Evolutionary conservation across 2,113 vertebrate genomes (phyloP), one percentile per base, ranked within the genome.

Genomic region (Thomomys bottae): DNA sequence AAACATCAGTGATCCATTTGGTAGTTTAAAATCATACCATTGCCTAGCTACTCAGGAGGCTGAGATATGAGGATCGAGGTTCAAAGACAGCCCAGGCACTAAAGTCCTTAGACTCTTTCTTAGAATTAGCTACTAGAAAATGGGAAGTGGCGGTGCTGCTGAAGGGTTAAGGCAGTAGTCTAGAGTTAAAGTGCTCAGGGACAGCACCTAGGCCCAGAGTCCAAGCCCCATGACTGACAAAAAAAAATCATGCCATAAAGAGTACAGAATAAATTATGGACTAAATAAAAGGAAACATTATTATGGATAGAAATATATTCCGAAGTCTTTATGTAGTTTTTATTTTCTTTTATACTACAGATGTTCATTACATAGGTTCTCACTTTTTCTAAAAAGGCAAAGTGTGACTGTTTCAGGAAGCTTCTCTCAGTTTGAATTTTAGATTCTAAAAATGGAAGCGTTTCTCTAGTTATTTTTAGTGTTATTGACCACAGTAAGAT

Each of bases 401-500:
- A 82, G 8, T 6, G 57, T 32, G 17, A 80, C 42, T 89, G 10
- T 36, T 83, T 87, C 26, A 45, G 63, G n/a, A 87, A 89, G 68
- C 18, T 66, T 92, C 3, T 26, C 10, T 82, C 34, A 79, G 71
- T 28, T 79, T 59, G 63, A 42, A 83, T 24, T 54, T 88, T 75
- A 86, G 17, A 66, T 49, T 83, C 76, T 89, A 92, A 92, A 86
- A 90, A 79, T 76, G 24, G 71, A 94, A 36, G 42, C 10, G 36
- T 85, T 94, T 90, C 54, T 68, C 11, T 8, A 88, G 84, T 54
- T 94, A 92, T 94, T 93, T 94, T 92, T 88, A 72, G 67, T n/a
- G 3, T 87, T 92, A 90, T 85, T 95, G 84, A 88, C 64, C 61
- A 93, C 26, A 76, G 66, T 70, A 45, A 92, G 42, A 79, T 93